These are phyloP conservation scores for Phrynosoma platyrhinos DNA, from an alignment of 2,113 vertebrate species.

Conservation along the genomic window DNA sequence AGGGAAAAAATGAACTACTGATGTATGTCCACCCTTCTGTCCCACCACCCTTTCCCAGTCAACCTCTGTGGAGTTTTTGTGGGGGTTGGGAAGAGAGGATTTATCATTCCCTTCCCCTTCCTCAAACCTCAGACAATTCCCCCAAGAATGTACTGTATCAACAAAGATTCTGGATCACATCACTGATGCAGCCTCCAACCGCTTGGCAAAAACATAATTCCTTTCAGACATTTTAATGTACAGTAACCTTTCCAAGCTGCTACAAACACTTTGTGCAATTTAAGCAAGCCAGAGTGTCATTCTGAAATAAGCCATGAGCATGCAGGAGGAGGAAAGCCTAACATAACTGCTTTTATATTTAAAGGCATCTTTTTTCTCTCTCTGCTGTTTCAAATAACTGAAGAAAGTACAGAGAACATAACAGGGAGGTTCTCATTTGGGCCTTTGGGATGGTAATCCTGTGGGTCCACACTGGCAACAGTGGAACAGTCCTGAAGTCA, in stretches of 20 bases:
- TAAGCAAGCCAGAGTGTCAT: not conserved
- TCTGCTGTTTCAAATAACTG: not conserved
- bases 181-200: not conserved
- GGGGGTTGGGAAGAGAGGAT: not conserved
- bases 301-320: not conserved
- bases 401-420: not conserved
- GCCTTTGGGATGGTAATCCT: not conserved
- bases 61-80: not conserved
- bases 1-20: not conserved
- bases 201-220: not conserved
- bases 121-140: not conserved
- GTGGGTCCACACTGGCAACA: not conserved
- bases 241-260: not conserved
- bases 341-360: not conserved
- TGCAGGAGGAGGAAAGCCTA: not conserved
- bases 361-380: not conserved
- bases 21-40: not conserved
- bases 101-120: not conserved
- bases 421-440: no score
- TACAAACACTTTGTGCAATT: not conserved
- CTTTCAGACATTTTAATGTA: slow-evolving; percentile 17
- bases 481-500: not conserved
- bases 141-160: no score
- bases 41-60: not conserved
- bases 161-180: not conserved